Evolutionary conservation across 2,888 invertebrate species (phyloP).

Genomic region (Drosophila bunnanda): DNA sequence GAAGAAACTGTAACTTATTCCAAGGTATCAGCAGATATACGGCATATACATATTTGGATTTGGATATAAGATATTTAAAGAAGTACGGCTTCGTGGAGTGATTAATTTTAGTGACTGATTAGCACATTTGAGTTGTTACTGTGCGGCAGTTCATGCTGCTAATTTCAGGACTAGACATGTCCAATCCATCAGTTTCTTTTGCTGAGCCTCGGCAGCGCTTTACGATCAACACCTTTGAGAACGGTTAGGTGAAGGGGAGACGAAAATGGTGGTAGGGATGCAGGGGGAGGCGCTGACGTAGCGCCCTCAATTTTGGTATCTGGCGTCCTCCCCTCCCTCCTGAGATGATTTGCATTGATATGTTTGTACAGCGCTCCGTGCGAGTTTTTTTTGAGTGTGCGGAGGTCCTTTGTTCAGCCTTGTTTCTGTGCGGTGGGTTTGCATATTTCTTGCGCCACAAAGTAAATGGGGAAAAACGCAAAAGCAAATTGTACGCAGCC

Average conservation of each 20-base stretch:
- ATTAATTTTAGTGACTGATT: neutral
- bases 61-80: too few species aligned
- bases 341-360: slow-evolving; percentile 59
- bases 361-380: slow-evolving; percentile 56
- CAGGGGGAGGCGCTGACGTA: neutral
- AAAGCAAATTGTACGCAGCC: slow-evolving; percentile 17
- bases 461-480: slow-evolving; percentile 43
- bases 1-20: neutral
- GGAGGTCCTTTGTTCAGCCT: slow-evolving; percentile 15
- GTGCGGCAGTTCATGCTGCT: neutral
- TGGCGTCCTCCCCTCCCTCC: neutral
- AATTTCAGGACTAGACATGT: slow-evolving; percentile 15
- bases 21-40: neutral
- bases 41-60: too few species aligned
- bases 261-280: neutral
- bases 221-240: slow-evolving; percentile 68
- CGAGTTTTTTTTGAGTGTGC: slow-evolving; percentile 2
- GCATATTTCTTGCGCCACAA: slow-evolving; percentile 67
- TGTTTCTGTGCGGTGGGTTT: slow-evolving; percentile 49
- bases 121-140: neutral
- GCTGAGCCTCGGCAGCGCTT: slow-evolving; percentile 67
- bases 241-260: neutral
- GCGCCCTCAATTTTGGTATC: slow-evolving; percentile 6
- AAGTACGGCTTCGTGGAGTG: neutral
- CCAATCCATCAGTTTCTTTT: slow-evolving; percentile 24